A percentile compares a stretch with the other conserved stretches of the same genome.
Conservation (phyloP, 2,888 invertebrate genomes). For the Papilio gigon region DNA sequence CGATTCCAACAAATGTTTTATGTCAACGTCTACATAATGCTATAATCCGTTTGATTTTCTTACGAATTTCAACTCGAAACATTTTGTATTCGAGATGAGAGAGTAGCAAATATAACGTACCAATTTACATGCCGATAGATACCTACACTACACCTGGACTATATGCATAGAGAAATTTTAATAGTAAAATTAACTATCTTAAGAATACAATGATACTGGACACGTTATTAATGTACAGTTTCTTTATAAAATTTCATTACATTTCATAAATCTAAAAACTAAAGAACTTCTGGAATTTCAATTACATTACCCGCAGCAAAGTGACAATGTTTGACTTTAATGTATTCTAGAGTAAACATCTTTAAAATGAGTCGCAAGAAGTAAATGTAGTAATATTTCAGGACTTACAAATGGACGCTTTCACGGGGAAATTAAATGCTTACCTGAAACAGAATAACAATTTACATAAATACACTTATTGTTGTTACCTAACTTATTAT, state of each 20-base stretch:
- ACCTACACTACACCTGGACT: background rate
- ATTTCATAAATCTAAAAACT: constrained; percentile 12
- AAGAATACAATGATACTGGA: background rate
- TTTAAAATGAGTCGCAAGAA: constrained; percentile 20
- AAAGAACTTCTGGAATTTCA: constrained; percentile 25
- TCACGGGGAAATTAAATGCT: constrained; percentile 27
- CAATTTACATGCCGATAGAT: background rate
- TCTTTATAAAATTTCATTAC: constrained; percentile 13
- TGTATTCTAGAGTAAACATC: constrained; percentile 29
- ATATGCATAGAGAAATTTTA: background rate
- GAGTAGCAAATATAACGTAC: background rate
- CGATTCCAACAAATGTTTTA: constrained; percentile 68
- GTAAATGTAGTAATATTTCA: constrained; percentile 41
- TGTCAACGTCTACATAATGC: constrained; percentile 45
- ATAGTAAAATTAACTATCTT: background rate
- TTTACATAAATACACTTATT: constrained; percentile 22
- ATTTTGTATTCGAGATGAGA: constrained; percentile 15
- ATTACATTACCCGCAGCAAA: constrained; percentile 25
- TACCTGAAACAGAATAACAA: constrained; percentile 42
- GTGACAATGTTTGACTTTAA: constrained; percentile 29
- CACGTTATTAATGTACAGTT: background rate
- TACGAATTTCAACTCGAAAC: constrained; percentile 5
- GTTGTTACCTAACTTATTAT: background rate
- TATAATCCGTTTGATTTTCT: constrained; percentile 32
- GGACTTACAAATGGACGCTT: constrained; percentile 39